Evolutionary conservation across 2,113 vertebrate genomes (phyloP).

Genomic region (Ceyx melanurus): DNA sequence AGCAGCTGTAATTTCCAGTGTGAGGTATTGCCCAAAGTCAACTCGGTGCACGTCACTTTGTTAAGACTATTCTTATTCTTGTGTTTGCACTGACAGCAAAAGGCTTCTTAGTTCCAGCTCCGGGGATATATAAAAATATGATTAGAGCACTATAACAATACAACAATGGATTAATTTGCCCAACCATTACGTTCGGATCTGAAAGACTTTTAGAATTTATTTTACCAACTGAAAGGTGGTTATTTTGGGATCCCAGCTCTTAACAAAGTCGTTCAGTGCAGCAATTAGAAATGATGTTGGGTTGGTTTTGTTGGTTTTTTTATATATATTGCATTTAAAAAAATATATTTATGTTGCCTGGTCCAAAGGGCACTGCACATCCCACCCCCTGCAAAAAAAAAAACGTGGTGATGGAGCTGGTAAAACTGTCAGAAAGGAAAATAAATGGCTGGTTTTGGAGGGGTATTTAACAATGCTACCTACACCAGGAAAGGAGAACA

Average conservation of each 20-base stretch:
- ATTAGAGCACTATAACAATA: conserved; percentile 70
- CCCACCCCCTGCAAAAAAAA: background rate
- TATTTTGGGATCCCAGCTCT: conserved; percentile 56
- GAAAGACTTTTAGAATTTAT: conserved; percentile 64
- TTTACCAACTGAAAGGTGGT: conserved; percentile 64
- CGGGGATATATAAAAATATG: conserved; percentile 70
- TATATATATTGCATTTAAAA: too few species aligned
- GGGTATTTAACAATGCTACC: background rate
- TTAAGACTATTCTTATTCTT: conserved; percentile 74
- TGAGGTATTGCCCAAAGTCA: conserved; percentile 67
- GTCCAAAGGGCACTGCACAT: background rate
- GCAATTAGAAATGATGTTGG: background rate
- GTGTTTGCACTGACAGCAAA: conserved; percentile 72
- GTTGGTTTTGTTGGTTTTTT: background rate
- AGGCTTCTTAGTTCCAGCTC: conserved; percentile 69
- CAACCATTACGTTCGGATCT: conserved; percentile 43
- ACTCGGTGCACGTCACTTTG: conserved; percentile 70
- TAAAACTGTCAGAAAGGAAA: background rate
- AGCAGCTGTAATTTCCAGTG: conserved; percentile 66
- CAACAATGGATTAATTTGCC: conserved; percentile 73
- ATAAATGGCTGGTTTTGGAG: background rate
- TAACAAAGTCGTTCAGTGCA: conserved; percentile 3
- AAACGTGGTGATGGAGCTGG: background rate
- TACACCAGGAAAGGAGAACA: background rate
- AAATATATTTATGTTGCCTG: background rate